Evolutionary conservation across 2,797 vertebrate genomes (phyloP), one percentile per base, ranked within the genome.

Genomic region (Pseudochaenichthys georgianus): DNA sequence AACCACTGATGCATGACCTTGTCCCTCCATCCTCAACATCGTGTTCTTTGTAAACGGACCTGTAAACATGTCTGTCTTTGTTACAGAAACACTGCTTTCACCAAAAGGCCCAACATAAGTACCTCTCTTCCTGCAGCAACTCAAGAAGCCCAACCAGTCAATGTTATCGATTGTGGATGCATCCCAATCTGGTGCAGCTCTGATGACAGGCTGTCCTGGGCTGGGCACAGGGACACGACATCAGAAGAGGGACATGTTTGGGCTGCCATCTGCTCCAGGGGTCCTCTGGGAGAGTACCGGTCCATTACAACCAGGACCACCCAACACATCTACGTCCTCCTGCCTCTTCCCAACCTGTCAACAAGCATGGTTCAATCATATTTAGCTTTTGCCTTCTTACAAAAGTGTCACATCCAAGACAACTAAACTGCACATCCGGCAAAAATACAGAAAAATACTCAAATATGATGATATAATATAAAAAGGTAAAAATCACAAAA

Each of bases 251-350:
- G 84, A 81, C 78, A 83, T 79, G 63, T 51, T 64, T 34, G 15
- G 67, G 60, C 46, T 13, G 60, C 81, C 87, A 87, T 88, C 82
- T 88, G 87, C 62, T 77, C 38, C 51, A 31, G 52, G 21, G 10
- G 68, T 81, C 83, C 84, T 75, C 62, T 28, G 80, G 64, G 73
- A 83, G 59, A 51, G 57, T 34, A 43, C 47, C 0, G 19, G 51
- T 64, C 69, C 78, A 78, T 74, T 77, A 71, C 62, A 51, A 73
- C 47, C 58, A 67, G 64, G 78, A 74, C 77, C 89, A 80, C 83
- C 79, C 82, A 74, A 79, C 58, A 61, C 53, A 73, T 13, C 2
- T 0, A 15, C 62, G 12, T 7, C 13, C 13, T 48, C 47, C 38
- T 42, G 23, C n/a, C 54, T 47, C n/a, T 16, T 5, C 10, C 28